These are phyloP conservation scores for Anas georgica DNA, from an alignment of 2,797 vertebrate genomes.

Conservation along the genomic window DNA sequence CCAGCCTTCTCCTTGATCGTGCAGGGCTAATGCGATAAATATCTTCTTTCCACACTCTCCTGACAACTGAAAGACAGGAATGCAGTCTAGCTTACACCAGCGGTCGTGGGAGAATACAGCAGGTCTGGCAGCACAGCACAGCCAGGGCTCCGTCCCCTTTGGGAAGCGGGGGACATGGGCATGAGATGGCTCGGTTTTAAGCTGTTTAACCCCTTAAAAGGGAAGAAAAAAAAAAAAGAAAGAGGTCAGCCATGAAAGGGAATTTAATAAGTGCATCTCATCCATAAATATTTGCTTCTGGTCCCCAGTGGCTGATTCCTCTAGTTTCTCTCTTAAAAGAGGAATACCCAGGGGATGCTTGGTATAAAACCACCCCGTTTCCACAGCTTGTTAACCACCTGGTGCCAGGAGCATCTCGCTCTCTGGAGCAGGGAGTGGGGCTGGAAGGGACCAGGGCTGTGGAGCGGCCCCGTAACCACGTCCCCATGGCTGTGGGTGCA, in stretches of 20 bases:
- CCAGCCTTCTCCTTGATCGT: conserved; percentile 55
- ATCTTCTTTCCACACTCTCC: conserved; percentile 57
- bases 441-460: not conserved
- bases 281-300: conserved; percentile 49
- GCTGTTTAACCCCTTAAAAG: conserved; percentile 24
- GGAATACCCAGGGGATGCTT: not conserved
- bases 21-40: conserved; percentile 59
- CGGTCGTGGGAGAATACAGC: not conserved
- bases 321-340: not conserved
- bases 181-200: not conserved
- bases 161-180: too few species aligned
- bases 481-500: fast-evolving
- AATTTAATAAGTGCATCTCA: conserved; percentile 28
- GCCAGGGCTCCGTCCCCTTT: not conserved
- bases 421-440: not conserved
- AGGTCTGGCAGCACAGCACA: not conserved
- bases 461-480: not conserved
- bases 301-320: conserved; percentile 12
- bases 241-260: conserved; percentile 23
- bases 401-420: not conserved
- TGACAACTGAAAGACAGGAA: conserved; percentile 66
- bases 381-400: not conserved
- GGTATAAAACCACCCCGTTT: not conserved
- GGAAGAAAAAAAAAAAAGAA: not conserved
- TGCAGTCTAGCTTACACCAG: conserved; percentile 1